Conservation (phyloP, 1,140 invertebrate genomes). For the Cydia splendana region DNA sequence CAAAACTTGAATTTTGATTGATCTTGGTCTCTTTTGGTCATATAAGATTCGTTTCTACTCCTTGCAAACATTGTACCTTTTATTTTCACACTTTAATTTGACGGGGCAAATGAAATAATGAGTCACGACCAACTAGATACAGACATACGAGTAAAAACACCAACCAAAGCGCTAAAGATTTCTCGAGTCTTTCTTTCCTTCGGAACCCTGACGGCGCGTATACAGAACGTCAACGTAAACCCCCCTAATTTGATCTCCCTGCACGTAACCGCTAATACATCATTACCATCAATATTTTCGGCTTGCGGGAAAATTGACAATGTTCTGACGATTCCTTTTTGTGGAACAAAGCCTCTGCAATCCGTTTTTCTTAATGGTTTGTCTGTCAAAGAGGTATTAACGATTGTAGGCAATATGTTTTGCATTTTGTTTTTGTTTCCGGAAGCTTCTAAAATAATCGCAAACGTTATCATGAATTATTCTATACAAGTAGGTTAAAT, state of each 20-base stretch:
- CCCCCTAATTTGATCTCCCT: slow-evolving; percentile 66
- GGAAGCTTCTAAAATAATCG: not conserved
- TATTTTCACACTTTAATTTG: not conserved
- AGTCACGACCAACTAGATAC: not conserved
- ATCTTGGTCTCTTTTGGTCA: not conserved
- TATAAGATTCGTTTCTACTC: not conserved
- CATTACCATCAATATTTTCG: slow-evolving; percentile 51
- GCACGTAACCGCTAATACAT: slow-evolving; percentile 67
- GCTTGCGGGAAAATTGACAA: slow-evolving; percentile 45
- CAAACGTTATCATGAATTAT: no score
- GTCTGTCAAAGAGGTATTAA: slow-evolving; percentile 24
- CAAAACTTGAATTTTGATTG: slow-evolving; percentile 34
- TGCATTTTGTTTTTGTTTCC: not conserved
- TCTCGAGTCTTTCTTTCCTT: not conserved
- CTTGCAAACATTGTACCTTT: not conserved
- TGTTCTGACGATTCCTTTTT: slow-evolving; percentile 54
- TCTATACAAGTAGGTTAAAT: no score
- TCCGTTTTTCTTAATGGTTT: slow-evolving; percentile 24
- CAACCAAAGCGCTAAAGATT: not conserved
- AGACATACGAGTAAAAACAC: not conserved
- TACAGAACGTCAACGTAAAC: slow-evolving; percentile 54
- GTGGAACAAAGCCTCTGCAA: slow-evolving; percentile 10
- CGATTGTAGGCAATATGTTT: not conserved
- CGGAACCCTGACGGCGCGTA: slow-evolving; percentile 45
- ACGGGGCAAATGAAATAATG: not conserved